These are phyloP conservation scores for Diogma glabrata DNA, from an alignment of 2,888 invertebrate genomes.

Conservation along the genomic window DNA sequence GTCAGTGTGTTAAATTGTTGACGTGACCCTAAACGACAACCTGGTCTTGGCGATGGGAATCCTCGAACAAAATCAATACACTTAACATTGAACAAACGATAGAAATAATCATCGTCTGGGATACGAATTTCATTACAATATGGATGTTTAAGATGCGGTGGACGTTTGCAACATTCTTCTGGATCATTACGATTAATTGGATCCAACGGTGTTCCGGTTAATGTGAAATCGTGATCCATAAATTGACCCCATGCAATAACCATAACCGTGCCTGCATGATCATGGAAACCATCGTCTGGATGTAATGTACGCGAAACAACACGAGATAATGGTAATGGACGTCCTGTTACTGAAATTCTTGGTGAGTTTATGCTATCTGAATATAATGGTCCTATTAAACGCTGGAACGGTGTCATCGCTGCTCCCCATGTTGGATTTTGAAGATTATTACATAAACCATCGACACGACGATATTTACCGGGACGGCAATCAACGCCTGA, in stretches of 20 bases:
- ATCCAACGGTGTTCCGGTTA: conserved; percentile 79
- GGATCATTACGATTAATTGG: conserved; percentile 78
- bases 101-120: conserved; percentile 86
- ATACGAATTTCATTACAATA: conserved; percentile 83
- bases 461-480: conserved; percentile 75
- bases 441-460: conserved; percentile 82
- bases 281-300: conserved; percentile 85
- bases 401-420: conserved; percentile 71
- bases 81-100: conserved; percentile 67
- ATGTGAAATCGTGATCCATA: conserved; percentile 87
- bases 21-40: conserved; percentile 77
- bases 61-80: conserved; percentile 86
- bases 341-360: conserved; percentile 65
- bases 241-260: conserved; percentile 92
- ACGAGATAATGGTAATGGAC: conserved; percentile 65
- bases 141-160: conserved; percentile 72
- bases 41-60: conserved; percentile 75
- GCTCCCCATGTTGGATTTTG: conserved; percentile 86
- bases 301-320: conserved; percentile 85
- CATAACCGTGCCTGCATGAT: conserved; percentile 89
- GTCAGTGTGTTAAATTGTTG: conserved; percentile 78
- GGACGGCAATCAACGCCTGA: conserved; percentile 79
- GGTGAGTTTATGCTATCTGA: conserved; percentile 78
- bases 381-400: conserved; percentile 62
- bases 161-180: conserved; percentile 78